Percentiles rank a stretch among this genome's conserved stretches.
Evolutionary conservation across 2,113 vertebrate species (phyloP).

Genomic region (Sorex araneus): DNA sequence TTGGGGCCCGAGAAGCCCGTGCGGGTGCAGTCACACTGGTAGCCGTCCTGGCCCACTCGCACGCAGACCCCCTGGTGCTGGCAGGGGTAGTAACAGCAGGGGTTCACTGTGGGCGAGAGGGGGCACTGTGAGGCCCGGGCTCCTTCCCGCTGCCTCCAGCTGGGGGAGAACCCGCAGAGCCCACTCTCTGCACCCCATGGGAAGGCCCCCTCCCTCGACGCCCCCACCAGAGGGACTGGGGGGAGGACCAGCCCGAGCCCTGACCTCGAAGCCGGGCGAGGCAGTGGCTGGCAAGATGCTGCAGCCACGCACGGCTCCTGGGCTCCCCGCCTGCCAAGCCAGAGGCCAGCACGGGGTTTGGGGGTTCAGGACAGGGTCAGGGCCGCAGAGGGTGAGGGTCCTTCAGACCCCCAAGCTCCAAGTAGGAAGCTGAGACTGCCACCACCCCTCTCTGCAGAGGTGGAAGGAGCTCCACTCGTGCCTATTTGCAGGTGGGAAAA

Average conservation of each 20-base stretch:
- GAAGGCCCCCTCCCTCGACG: not conserved
- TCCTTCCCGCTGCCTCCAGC: not conserved
- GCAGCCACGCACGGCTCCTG: not conserved
- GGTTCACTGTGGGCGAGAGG: constrained; percentile 91
- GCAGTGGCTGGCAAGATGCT: constrained; percentile 32
- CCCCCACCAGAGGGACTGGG: not conserved
- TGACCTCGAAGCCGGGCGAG: not conserved
- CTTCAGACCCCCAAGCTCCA: not conserved
- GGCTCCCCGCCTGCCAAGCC: constrained; percentile 44
- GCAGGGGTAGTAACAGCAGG: constrained; percentile 97
- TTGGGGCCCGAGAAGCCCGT: constrained; percentile 94
- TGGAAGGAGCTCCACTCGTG: not conserved
- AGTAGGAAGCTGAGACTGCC: not conserved
- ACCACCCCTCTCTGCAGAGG: not conserved
- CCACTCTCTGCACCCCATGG: not conserved
- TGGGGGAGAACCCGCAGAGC: too few species aligned
- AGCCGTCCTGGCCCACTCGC: constrained; percentile 88
- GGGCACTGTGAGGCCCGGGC: not conserved
- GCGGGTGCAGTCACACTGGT: constrained; percentile 95
- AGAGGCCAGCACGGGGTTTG: not conserved
- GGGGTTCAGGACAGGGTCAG: not conserved
- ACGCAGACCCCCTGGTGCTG: constrained; percentile 95
- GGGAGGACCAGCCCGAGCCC: not conserved
- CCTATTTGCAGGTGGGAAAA: constrained; percentile 31
- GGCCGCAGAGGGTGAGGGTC: not conserved